These are phyloP conservation scores for Acipenser ruthenus DNA, from an alignment of 2,797 vertebrate species.

Conservation along the genomic window DNA sequence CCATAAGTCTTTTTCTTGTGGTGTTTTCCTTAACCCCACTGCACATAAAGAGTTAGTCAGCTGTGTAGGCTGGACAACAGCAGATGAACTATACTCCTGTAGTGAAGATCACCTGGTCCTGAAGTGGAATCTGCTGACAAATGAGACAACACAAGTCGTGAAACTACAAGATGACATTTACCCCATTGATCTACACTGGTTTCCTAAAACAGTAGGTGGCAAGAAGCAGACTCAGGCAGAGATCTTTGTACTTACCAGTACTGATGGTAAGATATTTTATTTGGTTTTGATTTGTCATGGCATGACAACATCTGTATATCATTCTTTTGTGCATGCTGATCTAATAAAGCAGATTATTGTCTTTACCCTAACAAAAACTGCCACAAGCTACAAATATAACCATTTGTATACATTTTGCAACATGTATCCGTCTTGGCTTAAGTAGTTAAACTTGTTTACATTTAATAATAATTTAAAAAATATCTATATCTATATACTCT, in stretches of 20 bases:
- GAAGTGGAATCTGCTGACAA: constrained; percentile 83
- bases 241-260: constrained; percentile 85
- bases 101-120: constrained; percentile 91
- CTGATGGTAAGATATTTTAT: constrained; percentile 70
- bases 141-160: constrained; percentile 72
- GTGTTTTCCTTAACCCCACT: constrained; percentile 43
- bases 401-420: too few relatives aligned
- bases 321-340: too few relatives aligned
- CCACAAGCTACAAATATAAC: too few relatives aligned
- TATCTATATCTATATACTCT: too few relatives aligned
- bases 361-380: too few relatives aligned
- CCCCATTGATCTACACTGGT: constrained; percentile 88
- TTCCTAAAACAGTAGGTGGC: constrained; percentile 72
- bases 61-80: constrained; percentile 86
- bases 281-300: not conserved
- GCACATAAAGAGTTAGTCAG: constrained; percentile 77
- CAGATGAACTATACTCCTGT: constrained; percentile 89
- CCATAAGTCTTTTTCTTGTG: too few relatives aligned
- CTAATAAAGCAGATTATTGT: too few relatives aligned
- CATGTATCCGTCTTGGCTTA: too few relatives aligned
- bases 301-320: not conserved
- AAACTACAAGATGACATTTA: constrained; percentile 80
- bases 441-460: too few relatives aligned
- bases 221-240: constrained; percentile 84
- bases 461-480: too few relatives aligned